Conservation (phyloP, 2,113 vertebrate species). For the Melanerpes aurifrons region DNA sequence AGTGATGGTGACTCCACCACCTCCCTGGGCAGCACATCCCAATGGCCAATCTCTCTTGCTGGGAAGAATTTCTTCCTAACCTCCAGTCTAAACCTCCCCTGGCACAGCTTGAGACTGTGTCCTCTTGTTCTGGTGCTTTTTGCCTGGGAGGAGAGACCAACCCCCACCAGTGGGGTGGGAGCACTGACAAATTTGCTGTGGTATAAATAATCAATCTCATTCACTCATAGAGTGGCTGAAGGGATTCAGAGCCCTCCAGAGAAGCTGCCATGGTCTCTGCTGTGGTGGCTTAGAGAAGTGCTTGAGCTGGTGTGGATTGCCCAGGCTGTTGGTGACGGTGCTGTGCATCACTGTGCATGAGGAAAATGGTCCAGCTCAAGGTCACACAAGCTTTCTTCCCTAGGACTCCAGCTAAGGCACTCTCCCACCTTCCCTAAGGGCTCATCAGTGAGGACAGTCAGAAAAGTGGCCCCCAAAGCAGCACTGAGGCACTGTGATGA, state of each 20-base stretch:
- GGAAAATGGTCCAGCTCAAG: neutral
- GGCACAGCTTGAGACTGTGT: too few relatives aligned
- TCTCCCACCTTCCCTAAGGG: neutral
- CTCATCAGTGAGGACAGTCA: neutral
- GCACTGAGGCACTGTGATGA: accelerated
- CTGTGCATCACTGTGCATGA: too few relatives aligned
- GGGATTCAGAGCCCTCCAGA: neutral
- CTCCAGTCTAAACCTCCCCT: too few relatives aligned
- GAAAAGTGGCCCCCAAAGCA: neutral
- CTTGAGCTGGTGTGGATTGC: neutral
- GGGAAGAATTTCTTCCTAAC: too few relatives aligned
- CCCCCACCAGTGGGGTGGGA: neutral
- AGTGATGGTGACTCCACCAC: too few relatives aligned
- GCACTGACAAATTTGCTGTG: neutral
- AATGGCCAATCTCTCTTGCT: too few relatives aligned
- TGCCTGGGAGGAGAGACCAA: too few relatives aligned
- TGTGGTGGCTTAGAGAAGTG: neutral
- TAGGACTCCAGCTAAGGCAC: neutral
- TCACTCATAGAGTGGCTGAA: neutral
- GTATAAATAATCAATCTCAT: neutral
- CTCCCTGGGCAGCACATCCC: too few relatives aligned
- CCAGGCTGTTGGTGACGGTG: neutral
- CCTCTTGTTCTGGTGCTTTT: too few relatives aligned
- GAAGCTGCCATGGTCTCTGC: neutral
- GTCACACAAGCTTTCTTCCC: neutral